Percentiles rank a stretch among this genome's conserved stretches.
Evolutionary conservation across 2,797 vertebrate species (phyloP).

Genomic region (Eospalax fontanierii): DNA sequence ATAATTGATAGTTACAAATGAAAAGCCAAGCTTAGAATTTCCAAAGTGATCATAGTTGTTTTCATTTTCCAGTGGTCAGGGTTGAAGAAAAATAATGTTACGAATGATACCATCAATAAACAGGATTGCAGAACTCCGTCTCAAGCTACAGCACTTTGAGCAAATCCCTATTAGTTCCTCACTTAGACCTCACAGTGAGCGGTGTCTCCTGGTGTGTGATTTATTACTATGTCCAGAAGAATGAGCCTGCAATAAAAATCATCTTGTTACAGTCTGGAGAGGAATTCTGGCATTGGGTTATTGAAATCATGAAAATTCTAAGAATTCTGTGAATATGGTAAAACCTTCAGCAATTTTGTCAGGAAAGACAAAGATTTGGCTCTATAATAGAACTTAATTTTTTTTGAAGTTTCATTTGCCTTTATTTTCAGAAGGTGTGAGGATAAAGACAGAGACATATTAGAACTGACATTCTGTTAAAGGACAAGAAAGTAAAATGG

Average conservation of each 20-base stretch:
- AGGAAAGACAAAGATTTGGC: background rate
- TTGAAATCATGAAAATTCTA: background rate
- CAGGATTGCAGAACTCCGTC: constrained; percentile 68
- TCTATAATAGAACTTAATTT: background rate
- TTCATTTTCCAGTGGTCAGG: constrained; percentile 88
- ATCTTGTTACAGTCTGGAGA: background rate
- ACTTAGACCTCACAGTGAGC: constrained; percentile 60
- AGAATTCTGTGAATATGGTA: background rate
- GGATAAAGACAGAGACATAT: background rate
- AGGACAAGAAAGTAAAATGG: background rate
- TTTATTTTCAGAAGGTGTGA: background rate
- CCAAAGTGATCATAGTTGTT: constrained; percentile 89
- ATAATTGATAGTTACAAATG: constrained; percentile 92
- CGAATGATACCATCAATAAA: constrained; percentile 82
- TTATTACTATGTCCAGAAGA: constrained; percentile 81
- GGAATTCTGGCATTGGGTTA: background rate
- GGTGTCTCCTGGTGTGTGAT: constrained; percentile 29
- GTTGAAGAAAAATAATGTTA: constrained; percentile 86
- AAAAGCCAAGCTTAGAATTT: constrained; percentile 89
- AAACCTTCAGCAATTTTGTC: background rate
- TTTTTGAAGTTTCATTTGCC: background rate
- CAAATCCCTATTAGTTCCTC: constrained; percentile 77
- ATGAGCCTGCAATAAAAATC: constrained; percentile 51
- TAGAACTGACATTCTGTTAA: background rate
- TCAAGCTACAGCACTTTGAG: constrained; percentile 71